Base-by-base conservation (phyloP, 2,888 invertebrate genomes). In the Schrankia costaestrigalis region DNA sequence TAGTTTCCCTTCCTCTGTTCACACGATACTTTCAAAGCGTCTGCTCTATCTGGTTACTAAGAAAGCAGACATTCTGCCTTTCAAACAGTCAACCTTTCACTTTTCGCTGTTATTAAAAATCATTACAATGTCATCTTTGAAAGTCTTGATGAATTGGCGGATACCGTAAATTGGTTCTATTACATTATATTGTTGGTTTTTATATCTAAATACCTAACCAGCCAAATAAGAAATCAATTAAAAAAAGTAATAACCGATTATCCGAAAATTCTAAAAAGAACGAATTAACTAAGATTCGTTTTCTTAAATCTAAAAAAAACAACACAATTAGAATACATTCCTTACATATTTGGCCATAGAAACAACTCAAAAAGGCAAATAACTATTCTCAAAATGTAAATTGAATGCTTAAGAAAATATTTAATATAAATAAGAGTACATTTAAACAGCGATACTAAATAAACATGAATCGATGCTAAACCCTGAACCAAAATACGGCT, bases 11-110 rank as follows among this genome's bases (percentile, higher is more conserved):
- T 72, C 54, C 66, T 50, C 57, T 64, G 53, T 76, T 82, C 81
- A 71, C 84, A 84, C 78, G 74, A 59, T 60, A 74, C 85, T 85
- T 85, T 85, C 85, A 65, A 82, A 71, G 64, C 56, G 63, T 53
- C 59, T 66, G 63, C 67, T 69, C 73, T 77, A 78, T 82, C 82
- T 79, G 75, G 81, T 81, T 78, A 76, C 82, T 56, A 72, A 63
- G 79, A 81, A 81, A 80, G 81, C 63, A 63, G 62, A 23, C 28
- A 28, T 35, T 35, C 34, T 35, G 68, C 72, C 75, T 67, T 79
- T 75, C 64, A 66, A 70, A 75, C 45, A 10, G 17, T 68, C 66
- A 23, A 58, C 80, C 85, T 85, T 85, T 86, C 85, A 84, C 86
- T 86, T 81, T 81, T 81, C 57, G 70, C 71, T 73, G 71, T 53